Conservation (phyloP, 2,888 invertebrate species). For the Cyrtodaria siliqua region DNA sequence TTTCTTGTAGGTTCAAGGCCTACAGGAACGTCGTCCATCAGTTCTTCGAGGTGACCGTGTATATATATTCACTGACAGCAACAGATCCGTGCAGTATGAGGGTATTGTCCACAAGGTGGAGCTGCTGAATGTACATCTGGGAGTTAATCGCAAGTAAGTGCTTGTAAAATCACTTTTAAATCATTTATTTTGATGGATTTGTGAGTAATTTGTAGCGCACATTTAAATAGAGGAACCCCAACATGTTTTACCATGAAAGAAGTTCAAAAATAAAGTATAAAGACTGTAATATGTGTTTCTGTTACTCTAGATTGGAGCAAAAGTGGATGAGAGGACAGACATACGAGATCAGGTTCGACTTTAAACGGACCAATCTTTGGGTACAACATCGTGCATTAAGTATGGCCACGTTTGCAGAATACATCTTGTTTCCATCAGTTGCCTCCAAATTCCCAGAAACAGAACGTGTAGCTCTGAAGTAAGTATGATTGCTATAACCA, state of each 20-base stretch:
- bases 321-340: conserved; percentile 3
- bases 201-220: too few relatives aligned
- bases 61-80: conserved; percentile 1
- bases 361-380: conserved; percentile 1
- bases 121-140: conserved; percentile 18
- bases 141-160: conserved; percentile 14
- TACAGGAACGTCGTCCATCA: conserved; percentile 30
- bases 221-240: too few relatives aligned
- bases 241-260: too few relatives aligned
- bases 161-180: neutral
- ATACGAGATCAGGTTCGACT: conserved; percentile 3
- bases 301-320: neutral
- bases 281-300: neutral
- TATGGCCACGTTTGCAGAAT: neutral
- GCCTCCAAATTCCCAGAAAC: too few relatives aligned
- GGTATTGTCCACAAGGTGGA: conserved; percentile 27
- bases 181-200: too few relatives aligned
- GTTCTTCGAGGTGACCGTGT: conserved; percentile 21
- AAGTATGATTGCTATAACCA: too few relatives aligned
- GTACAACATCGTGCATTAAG: conserved; percentile 5
- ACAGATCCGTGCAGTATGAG: conserved; percentile 13
- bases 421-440: conserved; percentile 15
- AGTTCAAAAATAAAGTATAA: too few relatives aligned
- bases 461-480: too few relatives aligned
- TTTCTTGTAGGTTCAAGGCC: conserved; percentile 31